A percentile compares a stretch with the other conserved stretches of the same genome.
Conservation (phyloP, 37 sponge, comb jelly and placozoan genomes). For the Trichoplax adhaerens region DNA sequence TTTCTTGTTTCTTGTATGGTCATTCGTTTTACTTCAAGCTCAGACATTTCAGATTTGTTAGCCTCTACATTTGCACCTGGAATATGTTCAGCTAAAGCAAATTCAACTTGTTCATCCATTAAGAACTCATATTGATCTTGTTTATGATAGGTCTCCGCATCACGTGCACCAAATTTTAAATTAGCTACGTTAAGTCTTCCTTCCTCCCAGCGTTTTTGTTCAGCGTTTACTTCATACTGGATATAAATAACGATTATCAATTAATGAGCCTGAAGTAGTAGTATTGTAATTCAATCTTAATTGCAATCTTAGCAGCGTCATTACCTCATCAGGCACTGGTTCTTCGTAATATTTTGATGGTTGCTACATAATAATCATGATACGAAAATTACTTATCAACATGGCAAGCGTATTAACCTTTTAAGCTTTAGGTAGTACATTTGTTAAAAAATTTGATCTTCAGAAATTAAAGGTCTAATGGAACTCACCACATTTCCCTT, state of each 20-base stretch:
- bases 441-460: too few species aligned
- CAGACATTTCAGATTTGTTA: conserved; percentile 17
- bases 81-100: conserved; percentile 61
- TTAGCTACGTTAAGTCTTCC: conserved; percentile 64
- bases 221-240: conserved; percentile 81
- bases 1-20: conserved; percentile 43
- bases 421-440: too few species aligned
- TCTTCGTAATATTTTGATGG: conserved; percentile 34
- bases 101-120: conserved; percentile 78
- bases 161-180: conserved; percentile 68
- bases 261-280: not conserved
- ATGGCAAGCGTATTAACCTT: too few species aligned
- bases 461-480: too few species aligned
- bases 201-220: conserved; percentile 85
- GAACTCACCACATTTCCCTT: conserved; percentile 37
- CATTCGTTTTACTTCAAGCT: conserved; percentile 47
- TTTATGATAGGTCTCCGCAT: conserved; percentile 57
- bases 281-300: too few species aligned
- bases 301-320: conserved; percentile 11
- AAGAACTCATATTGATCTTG: conserved; percentile 79
- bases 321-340: conserved; percentile 39
- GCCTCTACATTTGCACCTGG: conserved; percentile 38
- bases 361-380: conserved; percentile 20
- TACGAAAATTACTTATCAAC: not conserved
- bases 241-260: not conserved